phyloP scores from a whole-genome alignment of 2,113 vertebrate genomes.

The Bujurquina vittata region DNA sequence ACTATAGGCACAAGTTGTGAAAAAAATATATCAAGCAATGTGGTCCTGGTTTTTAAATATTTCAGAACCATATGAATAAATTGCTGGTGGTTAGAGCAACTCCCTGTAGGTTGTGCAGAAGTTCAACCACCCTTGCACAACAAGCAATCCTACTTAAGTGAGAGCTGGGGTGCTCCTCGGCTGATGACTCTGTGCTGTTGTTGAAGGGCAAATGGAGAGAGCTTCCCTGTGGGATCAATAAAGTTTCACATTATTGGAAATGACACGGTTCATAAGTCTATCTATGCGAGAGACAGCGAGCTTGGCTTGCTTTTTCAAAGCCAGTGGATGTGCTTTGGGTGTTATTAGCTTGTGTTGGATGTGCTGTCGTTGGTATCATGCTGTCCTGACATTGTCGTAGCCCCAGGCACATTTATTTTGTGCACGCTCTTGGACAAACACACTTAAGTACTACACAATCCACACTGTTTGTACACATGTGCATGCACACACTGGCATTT shows the following conservation, averaged over 20 bases:
- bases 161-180: conserved; percentile 7
- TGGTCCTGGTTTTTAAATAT: background rate
- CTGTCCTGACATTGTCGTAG: conserved; percentile 7
- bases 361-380: conserved; percentile 20
- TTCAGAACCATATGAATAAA: background rate
- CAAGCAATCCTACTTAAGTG: conserved; percentile 32
- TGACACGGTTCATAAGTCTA: conserved; percentile 30
- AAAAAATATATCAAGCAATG: background rate
- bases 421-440: background rate
- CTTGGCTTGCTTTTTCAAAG: conserved; percentile 22
- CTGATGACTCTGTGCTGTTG: conserved; percentile 11
- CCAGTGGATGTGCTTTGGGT: conserved; percentile 34
- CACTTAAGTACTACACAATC: background rate
- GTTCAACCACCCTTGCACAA: conserved; percentile 21
- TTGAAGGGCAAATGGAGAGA: conserved; percentile 39
- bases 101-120: conserved; percentile 26
- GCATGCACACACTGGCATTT: background rate
- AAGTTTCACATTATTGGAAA: conserved; percentile 56
- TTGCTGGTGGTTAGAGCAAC: background rate
- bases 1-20: background rate
- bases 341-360: conserved; percentile 24
- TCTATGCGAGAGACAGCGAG: conserved; percentile 34
- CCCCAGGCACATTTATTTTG: conserved; percentile 14
- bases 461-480: background rate
- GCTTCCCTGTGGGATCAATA: conserved; percentile 53